These are phyloP conservation scores for Leucoraja erinaceus DNA, from an alignment of 2,113 vertebrate genomes.

Conservation along the genomic window DNA sequence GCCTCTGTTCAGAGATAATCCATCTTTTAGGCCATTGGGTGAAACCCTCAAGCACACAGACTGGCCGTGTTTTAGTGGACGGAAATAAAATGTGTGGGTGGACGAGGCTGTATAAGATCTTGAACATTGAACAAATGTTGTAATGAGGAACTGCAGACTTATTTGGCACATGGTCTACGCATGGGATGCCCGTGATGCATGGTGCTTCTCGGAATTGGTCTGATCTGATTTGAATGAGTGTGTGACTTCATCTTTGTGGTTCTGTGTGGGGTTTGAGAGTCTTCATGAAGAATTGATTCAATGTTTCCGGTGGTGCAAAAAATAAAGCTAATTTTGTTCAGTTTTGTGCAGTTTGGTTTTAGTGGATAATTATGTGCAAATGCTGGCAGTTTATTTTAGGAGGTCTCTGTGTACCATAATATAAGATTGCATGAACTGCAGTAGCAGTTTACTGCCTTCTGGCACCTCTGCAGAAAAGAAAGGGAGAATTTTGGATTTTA, in stretches of 20 bases:
- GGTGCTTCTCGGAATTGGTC: not conserved
- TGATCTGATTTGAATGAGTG: not conserved
- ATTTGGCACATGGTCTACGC: not conserved
- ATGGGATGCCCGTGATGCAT: not conserved
- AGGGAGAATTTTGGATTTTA: not conserved
- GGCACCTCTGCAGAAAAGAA: not conserved
- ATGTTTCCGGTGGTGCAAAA: not conserved
- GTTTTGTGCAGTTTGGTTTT: not conserved
- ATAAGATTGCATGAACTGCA: not conserved
- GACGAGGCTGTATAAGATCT: not conserved
- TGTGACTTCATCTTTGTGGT: not conserved
- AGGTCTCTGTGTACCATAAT: not conserved
- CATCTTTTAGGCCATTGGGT: not conserved
- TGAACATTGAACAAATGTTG: not conserved
- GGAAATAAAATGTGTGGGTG: not conserved
- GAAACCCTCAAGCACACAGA: not conserved
- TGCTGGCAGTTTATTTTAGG: not conserved
- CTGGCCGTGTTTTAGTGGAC: not conserved
- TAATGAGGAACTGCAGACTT: not conserved
- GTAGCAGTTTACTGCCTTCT: not conserved
- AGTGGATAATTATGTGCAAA: not conserved
- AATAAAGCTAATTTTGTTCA: not conserved
- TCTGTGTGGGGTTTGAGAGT: not conserved
- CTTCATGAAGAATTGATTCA: not conserved
- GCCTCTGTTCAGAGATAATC: not conserved